A percentile compares a stretch with the other conserved stretches of the same genome.
Evolutionary conservation across 2,113 vertebrate genomes (phyloP).

Genomic region (human (Homo sapiens)): GRCh38 chr17:10683001-10683500

Average conservation of each 20-base stretch:
- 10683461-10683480: neutral
- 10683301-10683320: neutral
- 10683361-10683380: neutral
- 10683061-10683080: neutral
- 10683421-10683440: neutral
- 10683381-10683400: neutral
- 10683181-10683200: neutral
- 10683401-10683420: neutral
- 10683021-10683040: neutral
- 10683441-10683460: neutral
- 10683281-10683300: neutral
- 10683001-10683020: neutral
- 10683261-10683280: neutral
- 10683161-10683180: neutral
- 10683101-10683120: neutral
- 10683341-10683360: neutral
- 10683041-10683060: neutral
- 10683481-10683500: neutral
- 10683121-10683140: neutral
- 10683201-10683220: neutral
- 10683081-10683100: neutral
- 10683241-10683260: neutral
- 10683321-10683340: neutral
- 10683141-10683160: neutral
- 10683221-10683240: neutral